Evolutionary conservation across 2,888 invertebrate genomes (phyloP).

Genomic region (Papilio elwesi): DNA sequence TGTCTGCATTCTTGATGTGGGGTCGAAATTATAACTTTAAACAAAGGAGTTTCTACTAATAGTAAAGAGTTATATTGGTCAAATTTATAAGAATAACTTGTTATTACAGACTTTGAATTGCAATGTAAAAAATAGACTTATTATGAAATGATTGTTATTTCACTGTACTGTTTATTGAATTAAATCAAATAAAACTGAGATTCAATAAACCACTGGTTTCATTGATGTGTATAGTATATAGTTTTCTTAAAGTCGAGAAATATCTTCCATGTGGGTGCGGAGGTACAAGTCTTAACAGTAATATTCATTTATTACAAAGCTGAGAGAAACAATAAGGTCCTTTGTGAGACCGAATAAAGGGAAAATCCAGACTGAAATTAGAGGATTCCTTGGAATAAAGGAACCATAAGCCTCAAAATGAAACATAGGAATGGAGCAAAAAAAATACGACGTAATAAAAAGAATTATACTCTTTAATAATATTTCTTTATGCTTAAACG

Average conservation of each 20-base stretch:
- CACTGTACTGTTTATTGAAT: no score
- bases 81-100: background rate
- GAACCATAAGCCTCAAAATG: slow-evolving; percentile 30
- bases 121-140: no score
- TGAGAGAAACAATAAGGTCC: slow-evolving; percentile 28
- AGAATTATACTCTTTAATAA: background rate
- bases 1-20: slow-evolving; percentile 21
- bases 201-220: no score
- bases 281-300: slow-evolving; percentile 18
- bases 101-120: no score
- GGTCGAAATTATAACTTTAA: slow-evolving; percentile 10
- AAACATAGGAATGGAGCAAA: slow-evolving; percentile 17
- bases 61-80: background rate
- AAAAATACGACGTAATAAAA: background rate
- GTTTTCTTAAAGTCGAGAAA: slow-evolving; percentile 6
- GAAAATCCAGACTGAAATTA: slow-evolving; percentile 32
- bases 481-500: no score
- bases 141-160: no score
- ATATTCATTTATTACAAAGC: slow-evolving; percentile 33
- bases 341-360: slow-evolving; percentile 23
- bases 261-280: background rate
- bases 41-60: background rate
- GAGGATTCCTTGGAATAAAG: slow-evolving; percentile 33
- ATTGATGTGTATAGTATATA: background rate
- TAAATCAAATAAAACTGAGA: no score